Base-by-base conservation (phyloP, 2,113 vertebrate genomes). In the Crotophaga sulcirostris region DNA sequence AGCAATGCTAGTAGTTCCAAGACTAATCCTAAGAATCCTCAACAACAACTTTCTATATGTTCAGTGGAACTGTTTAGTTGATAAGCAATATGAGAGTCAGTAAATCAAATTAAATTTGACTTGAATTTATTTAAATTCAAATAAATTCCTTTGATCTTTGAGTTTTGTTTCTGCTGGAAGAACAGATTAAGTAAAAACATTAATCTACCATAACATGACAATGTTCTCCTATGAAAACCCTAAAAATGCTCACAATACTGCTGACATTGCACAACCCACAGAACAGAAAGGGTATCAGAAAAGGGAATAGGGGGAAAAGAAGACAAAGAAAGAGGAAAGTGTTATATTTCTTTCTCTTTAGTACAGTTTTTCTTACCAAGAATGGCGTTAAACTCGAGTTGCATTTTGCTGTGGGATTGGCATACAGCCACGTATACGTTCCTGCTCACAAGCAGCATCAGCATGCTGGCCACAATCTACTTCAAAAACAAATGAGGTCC, bases 401-500 rank as follows among this genome's bases (percentile, higher is more conserved):
- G 26, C 7, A 51, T 62, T 63, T 87, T 90, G 52, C 42, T 62
- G 16, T 70, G 75, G 69, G 76, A 36, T 47, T 73, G 80, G 20
- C 66, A 75, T 23, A 8, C 34, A 55, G 82, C n/a, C 92, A 87
- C 40, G 13, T 45, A 55, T 0, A 0, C 52, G 24, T 29, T 90
- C 42, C 33, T 74, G 67, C 52, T 80, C 86, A 16, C 29, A 59
- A 55, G 52, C 87, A 87, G 29, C 38, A 52, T 44, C 72, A 80
- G 31, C 58, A 56, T 60, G 52, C 74, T 51, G 51, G 42, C 69
- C 80, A 84, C 74, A 88, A 25, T 21, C 45, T 92, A 84, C 42
- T 85, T 74, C 72, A 84, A 38, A 93, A 94, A 91, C 75, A 95
- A 95, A 85, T 36, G 38, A 88, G 2, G 44, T 93, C 78, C 91